Conservation (phyloP, 2,888 invertebrate genomes). For the Parelbella ahira region DNA sequence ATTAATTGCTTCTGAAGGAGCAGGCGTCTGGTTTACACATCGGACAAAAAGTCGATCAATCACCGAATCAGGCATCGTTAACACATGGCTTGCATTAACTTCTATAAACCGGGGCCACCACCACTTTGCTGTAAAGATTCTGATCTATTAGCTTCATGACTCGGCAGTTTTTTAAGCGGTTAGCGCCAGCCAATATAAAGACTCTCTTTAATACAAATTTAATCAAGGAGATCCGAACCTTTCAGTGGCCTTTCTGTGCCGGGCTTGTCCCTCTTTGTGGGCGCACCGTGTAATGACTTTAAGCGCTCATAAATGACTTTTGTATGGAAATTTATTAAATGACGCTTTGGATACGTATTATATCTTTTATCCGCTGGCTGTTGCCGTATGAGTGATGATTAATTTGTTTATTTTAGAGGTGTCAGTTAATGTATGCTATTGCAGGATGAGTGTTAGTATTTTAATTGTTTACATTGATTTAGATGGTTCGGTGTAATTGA, state of each 20-base stretch:
- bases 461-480: too few species aligned
- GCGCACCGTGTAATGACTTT: slow-evolving; percentile 72
- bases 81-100: slow-evolving; percentile 66
- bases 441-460: too few species aligned
- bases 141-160: slow-evolving; percentile 76
- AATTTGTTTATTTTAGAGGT: slow-evolving; percentile 1
- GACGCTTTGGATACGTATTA: slow-evolving; percentile 57
- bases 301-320: slow-evolving; percentile 69
- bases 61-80: slow-evolving; percentile 74
- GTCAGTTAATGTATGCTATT: too few species aligned
- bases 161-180: slow-evolving; percentile 48
- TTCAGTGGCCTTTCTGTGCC: slow-evolving; percentile 62
- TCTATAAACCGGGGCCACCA: slow-evolving; percentile 64
- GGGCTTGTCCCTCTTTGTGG: slow-evolving; percentile 61
- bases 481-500: too few species aligned
- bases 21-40: slow-evolving; percentile 55
- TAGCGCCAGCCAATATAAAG: slow-evolving; percentile 70
- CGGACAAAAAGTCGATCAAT: slow-evolving; percentile 67
- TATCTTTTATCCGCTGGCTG: slow-evolving; percentile 47
- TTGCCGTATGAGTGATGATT: slow-evolving; percentile 2
- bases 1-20: slow-evolving; percentile 60
- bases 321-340: slow-evolving; percentile 71
- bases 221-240: slow-evolving; percentile 69
- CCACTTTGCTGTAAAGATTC: slow-evolving; percentile 67
- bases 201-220: slow-evolving; percentile 77